phyloP scores from a whole-genome alignment of 1,140 invertebrate genomes.

The Drosophila takahashii region DNA sequence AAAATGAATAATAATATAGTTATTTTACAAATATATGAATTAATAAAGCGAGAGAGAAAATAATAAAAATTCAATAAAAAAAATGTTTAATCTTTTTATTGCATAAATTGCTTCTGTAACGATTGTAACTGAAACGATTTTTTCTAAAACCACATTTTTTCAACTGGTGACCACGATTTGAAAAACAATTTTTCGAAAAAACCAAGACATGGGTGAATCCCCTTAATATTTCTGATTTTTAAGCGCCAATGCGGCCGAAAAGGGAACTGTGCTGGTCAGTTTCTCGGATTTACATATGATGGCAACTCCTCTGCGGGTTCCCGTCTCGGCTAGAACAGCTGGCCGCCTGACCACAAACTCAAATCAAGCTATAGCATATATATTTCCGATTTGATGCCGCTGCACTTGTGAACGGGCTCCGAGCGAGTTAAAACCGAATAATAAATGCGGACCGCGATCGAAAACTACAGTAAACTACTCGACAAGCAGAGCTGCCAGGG shows the following conservation, averaged over 20 bases:
- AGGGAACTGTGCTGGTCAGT: neutral
- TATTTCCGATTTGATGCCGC: neutral
- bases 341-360: neutral
- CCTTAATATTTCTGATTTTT: neutral
- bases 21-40: too few relatives aligned
- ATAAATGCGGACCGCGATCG: constrained; percentile 17
- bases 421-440: constrained; percentile 11
- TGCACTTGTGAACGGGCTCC: constrained; percentile 14
- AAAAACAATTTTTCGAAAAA: too few relatives aligned
- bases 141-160: too few relatives aligned
- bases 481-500: neutral
- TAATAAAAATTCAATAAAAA: too few relatives aligned
- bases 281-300: too few relatives aligned
- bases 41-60: too few relatives aligned
- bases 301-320: neutral
- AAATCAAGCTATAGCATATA: neutral
- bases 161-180: too few relatives aligned
- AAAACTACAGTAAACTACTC: neutral
- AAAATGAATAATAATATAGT: too few relatives aligned
- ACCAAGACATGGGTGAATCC: too few relatives aligned
- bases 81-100: too few relatives aligned
- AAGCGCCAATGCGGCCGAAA: neutral
- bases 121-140: too few relatives aligned
- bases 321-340: neutral
- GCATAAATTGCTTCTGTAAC: too few relatives aligned